phyloP scores from a whole-genome alignment of 2,888 invertebrate species.

The Dolomedes plantarius region DNA sequence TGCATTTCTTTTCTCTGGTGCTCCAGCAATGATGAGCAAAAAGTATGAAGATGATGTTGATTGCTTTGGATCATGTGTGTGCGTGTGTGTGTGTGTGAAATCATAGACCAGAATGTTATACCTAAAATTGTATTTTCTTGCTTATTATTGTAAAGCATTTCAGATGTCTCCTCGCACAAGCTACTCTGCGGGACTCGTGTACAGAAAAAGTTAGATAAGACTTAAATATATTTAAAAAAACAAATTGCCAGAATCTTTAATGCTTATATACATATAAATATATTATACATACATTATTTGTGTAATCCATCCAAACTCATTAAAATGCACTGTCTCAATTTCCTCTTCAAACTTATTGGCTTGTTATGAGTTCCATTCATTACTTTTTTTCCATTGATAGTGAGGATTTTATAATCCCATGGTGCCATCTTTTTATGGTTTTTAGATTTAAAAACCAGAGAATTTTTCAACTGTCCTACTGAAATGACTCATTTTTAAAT shows the following conservation, averaged over 20 bases:
- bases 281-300: conserved; percentile 23
- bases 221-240: conserved; percentile 25
- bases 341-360: conserved; percentile 18
- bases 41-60: neutral
- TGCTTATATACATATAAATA: conserved; percentile 29
- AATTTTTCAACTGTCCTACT: neutral
- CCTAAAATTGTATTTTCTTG: conserved; percentile 30
- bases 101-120: conserved; percentile 19
- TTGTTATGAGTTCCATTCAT: conserved; percentile 18
- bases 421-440: conserved; percentile 19
- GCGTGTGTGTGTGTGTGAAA: conserved; percentile 16
- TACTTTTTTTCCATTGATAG: neutral
- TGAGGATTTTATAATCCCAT: conserved; percentile 8
- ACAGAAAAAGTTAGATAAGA: conserved; percentile 18
- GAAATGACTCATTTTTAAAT: conserved; percentile 2
- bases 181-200: conserved; percentile 18
- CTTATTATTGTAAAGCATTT: conserved; percentile 25
- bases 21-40: neutral
- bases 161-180: conserved; percentile 21
- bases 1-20: conserved; percentile 29
- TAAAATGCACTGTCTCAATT: neutral
- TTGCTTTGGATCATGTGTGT: conserved; percentile 13
- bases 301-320: conserved; percentile 33
- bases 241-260: conserved; percentile 28
- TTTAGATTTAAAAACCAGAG: neutral